Conservation (phyloP, 35 echinoderm and acorn worm genomes). For the Ophioderma brevispina region DNA sequence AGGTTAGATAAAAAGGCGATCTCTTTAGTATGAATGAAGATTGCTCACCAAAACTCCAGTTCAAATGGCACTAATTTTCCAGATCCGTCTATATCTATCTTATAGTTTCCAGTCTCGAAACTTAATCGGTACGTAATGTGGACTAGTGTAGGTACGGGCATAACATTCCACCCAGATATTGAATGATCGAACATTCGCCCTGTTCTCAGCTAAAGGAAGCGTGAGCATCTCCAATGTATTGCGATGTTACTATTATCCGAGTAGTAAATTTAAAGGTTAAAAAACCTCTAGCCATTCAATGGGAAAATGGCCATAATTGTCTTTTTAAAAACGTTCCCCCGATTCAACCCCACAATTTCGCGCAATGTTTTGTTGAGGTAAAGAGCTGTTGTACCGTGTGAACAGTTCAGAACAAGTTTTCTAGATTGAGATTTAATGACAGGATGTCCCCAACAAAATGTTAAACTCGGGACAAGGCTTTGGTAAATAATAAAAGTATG, state of each 20-base stretch:
- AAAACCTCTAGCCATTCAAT: conserved; percentile 4
- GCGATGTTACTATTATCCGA: conserved; percentile 20
- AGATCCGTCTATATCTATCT: conserved; percentile 61
- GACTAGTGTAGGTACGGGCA: neutral
- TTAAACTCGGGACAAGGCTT: too few species aligned
- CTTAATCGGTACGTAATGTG: conserved; percentile 32
- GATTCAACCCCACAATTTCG: conserved; percentile 24
- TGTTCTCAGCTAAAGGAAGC: conserved; percentile 36
- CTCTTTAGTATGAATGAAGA: conserved; percentile 24
- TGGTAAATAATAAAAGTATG: too few species aligned
- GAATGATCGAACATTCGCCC: conserved; percentile 23
- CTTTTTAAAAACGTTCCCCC: neutral
- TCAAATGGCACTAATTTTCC: conserved; percentile 56
- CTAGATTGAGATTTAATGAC: too few species aligned
- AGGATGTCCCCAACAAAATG: too few species aligned
- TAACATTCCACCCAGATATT: neutral
- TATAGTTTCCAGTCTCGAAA: conserved; percentile 35
- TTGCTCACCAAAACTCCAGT: conserved; percentile 25
- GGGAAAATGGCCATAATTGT: neutral
- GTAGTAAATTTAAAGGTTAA: conserved; percentile 15
- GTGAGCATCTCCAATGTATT: conserved; percentile 30
- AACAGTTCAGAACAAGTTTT: too few species aligned
- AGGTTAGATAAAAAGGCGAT: conserved; percentile 30
- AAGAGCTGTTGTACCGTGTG: too few species aligned
- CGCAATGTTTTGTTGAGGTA: conserved; percentile 30